phyloP scores from a whole-genome alignment of 2,888 invertebrate species.

The Ennomos erosarius region DNA sequence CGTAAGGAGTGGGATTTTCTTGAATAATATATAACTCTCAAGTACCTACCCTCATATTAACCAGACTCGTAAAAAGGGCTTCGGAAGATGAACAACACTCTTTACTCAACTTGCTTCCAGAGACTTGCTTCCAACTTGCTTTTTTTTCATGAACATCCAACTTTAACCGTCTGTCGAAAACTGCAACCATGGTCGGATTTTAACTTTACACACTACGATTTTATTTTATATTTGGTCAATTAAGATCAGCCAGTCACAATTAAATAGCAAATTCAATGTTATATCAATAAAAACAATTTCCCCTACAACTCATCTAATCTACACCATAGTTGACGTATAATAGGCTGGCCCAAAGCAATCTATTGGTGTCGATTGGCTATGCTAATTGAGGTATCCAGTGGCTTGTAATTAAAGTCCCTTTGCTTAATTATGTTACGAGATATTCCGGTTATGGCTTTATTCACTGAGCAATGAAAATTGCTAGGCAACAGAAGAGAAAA shows the following conservation, averaged over 20 bases:
- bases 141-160: constrained; percentile 5
- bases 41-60: not conserved
- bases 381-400: constrained; percentile 18
- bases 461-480: not conserved
- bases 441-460: not conserved
- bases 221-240: no score
- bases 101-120: constrained; percentile 1
- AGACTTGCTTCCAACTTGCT: constrained; percentile 1
- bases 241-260: no score
- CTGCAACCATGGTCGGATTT: no score
- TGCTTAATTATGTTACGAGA: constrained; percentile 1
- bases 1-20: no score
- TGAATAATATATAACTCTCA: not conserved
- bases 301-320: no score
- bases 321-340: not conserved
- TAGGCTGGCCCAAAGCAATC: constrained; percentile 12
- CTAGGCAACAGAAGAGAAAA: not conserved
- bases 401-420: constrained; percentile 15
- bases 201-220: no score
- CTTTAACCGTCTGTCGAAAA: no score
- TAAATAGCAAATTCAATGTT: no score
- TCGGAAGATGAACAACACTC: constrained; percentile 10
- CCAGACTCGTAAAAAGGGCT: constrained; percentile 2
- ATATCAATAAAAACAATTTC: no score
- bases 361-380: constrained; percentile 7